phyloP scores from a whole-genome alignment of 2,113 vertebrate genomes.

The Cisticola juncidis region DNA sequence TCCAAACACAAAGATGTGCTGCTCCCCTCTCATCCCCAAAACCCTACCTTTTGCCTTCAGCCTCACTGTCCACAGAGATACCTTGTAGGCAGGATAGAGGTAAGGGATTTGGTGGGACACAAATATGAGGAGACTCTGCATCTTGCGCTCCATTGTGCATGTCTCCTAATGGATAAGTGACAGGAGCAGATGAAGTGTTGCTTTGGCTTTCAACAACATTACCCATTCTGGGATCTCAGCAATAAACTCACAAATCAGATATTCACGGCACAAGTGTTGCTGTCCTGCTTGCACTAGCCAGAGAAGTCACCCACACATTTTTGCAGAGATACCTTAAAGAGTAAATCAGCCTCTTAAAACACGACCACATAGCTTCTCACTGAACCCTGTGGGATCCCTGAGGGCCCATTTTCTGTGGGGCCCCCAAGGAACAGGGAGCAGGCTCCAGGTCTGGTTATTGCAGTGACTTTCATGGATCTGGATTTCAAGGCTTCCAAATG shows the following conservation, averaged over 20 bases:
- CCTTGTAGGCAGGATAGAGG: background rate
- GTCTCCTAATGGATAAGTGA: background rate
- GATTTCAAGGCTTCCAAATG: background rate
- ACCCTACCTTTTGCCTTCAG: background rate
- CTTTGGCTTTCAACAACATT: background rate
- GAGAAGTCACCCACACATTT: background rate
- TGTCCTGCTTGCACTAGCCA: background rate
- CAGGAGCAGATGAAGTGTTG: background rate
- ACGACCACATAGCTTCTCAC: background rate
- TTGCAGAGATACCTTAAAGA: background rate
- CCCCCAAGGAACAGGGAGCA: background rate
- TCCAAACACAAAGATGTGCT: background rate
- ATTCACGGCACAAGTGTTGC: background rate
- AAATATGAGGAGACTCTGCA: background rate
- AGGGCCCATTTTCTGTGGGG: background rate
- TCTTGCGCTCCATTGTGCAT: accelerated
- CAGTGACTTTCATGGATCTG: background rate
- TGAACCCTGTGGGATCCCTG: background rate
- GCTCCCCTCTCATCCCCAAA: background rate
- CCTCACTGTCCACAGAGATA: background rate
- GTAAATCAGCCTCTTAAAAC: background rate
- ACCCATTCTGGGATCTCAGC: background rate
- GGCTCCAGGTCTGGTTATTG: background rate
- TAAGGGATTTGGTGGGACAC: background rate
- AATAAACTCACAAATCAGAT: background rate